phyloP scores from a whole-genome alignment of 2,797 vertebrate genomes.

The Myotis myotis region DNA sequence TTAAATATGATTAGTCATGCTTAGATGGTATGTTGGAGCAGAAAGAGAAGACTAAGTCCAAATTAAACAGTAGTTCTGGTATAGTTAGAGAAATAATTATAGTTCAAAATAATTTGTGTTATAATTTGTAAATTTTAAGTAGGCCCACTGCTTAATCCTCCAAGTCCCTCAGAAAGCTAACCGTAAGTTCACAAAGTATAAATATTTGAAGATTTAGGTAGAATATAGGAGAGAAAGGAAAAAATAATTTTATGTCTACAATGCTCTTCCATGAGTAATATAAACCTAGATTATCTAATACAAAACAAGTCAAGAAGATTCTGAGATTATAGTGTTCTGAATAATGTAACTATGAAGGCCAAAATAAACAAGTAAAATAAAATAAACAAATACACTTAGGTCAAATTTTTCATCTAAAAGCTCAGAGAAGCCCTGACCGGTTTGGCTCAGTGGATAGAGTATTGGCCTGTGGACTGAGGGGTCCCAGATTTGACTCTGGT shows the following conservation, averaged over 20 bases:
- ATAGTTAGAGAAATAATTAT: neutral
- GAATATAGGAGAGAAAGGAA: neutral
- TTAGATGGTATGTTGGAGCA: neutral
- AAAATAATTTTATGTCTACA: neutral
- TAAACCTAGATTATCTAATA: neutral
- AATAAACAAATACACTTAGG: neutral
- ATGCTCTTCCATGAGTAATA: neutral
- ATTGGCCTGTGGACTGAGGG: too few species aligned
- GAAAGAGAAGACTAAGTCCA: neutral
- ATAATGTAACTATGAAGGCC: neutral
- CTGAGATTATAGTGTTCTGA: neutral
- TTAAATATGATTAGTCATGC: neutral
- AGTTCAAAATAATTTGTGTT: constrained; percentile 7
- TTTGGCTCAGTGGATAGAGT: too few species aligned
- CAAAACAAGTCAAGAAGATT: neutral
- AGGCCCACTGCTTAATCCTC: neutral
- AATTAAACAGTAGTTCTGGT: neutral
- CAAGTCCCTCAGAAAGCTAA: neutral
- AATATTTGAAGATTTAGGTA: neutral
- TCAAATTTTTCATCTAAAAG: neutral
- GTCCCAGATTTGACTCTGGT: too few species aligned
- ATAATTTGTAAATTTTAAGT: neutral
- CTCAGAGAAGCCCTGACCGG: neutral
- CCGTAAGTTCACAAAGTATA: neutral
- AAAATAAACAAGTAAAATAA: neutral